Percentiles rank a stretch among this genome's conserved stretches.
phyloP scores from a whole-genome alignment of 30 jellyfish, hydroid and myxozoan genomes.

The Turritopsis dohrnii region DNA sequence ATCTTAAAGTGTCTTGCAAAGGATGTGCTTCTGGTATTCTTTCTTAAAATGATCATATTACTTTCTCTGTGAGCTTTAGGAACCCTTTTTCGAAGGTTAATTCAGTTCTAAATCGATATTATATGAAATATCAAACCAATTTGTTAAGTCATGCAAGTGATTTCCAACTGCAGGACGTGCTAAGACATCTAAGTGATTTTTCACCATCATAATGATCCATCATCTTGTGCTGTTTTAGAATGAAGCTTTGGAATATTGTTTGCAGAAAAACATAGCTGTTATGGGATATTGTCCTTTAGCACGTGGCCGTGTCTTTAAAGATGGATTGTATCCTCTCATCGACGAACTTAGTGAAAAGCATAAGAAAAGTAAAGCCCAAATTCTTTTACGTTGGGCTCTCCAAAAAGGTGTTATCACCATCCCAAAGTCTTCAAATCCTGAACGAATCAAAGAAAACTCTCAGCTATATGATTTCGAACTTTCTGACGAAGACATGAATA shows the following conservation, averaged over 20 bases:
- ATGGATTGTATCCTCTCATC: slow-evolving; percentile 43
- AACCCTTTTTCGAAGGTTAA: too few relatives aligned
- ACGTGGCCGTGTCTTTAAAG: slow-evolving; percentile 55
- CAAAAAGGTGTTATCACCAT: slow-evolving; percentile 61
- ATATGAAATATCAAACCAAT: too few relatives aligned
- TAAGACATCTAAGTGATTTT: too few relatives aligned
- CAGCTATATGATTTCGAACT: slow-evolving; percentile 51
- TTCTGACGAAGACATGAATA: slow-evolving; percentile 54
- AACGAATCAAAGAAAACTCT: slow-evolving; percentile 62
- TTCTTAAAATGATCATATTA: too few relatives aligned
- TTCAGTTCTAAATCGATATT: too few relatives aligned
- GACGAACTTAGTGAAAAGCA: slow-evolving; percentile 44
- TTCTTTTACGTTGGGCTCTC: slow-evolving; percentile 72
- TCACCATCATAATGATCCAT: too few relatives aligned
- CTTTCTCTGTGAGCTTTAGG: too few relatives aligned
- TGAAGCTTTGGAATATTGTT: slow-evolving; percentile 57
- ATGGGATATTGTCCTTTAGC: slow-evolving; percentile 98
- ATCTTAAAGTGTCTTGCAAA: too few relatives aligned
- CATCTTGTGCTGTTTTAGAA: slow-evolving; percentile 19
- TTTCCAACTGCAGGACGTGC: too few relatives aligned
- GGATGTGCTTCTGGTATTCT: too few relatives aligned
- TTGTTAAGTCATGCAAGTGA: too few relatives aligned
- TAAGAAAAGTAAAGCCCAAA: slow-evolving; percentile 67
- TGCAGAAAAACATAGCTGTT: slow-evolving; percentile 37
- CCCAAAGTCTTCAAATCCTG: slow-evolving; percentile 78